phyloP scores from a whole-genome alignment of 2,888 invertebrate species.

The Dermolepida albohirtum region DNA sequence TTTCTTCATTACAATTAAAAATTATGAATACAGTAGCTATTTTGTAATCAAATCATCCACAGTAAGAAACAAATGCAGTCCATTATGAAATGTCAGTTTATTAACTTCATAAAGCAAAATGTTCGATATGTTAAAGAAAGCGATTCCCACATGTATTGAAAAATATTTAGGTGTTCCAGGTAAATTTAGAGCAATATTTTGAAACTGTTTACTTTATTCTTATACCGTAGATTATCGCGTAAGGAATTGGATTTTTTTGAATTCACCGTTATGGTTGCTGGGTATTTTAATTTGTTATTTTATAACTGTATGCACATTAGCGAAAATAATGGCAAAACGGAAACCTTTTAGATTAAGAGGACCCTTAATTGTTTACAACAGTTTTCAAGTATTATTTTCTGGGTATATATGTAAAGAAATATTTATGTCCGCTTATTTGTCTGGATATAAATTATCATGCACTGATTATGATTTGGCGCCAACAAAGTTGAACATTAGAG shows the following conservation, averaged over 20 bases:
- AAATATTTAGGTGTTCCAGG: constrained; percentile 48
- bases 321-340: constrained; percentile 86
- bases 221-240: constrained; percentile 75
- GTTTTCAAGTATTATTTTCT: constrained; percentile 84
- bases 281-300: constrained; percentile 81
- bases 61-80: neutral
- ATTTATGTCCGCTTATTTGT: constrained; percentile 73
- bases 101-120: constrained; percentile 25
- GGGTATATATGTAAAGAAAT: constrained; percentile 81
- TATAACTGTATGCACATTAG: constrained; percentile 82
- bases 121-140: constrained; percentile 38
- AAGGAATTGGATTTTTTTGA: constrained; percentile 84
- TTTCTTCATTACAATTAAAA: too few relatives aligned
- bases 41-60: constrained; percentile 5
- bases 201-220: constrained; percentile 8
- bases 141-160: constrained; percentile 45
- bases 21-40: too few relatives aligned
- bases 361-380: constrained; percentile 85
- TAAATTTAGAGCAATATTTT: constrained; percentile 20
- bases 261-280: constrained; percentile 83
- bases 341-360: constrained; percentile 83
- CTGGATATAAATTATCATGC: constrained; percentile 75
- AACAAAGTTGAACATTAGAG: constrained; percentile 72
- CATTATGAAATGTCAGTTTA: constrained; percentile 8
- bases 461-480: constrained; percentile 76